Evolutionary conservation across 2,888 invertebrate species (phyloP).

Genomic region (Microctonus hyperodae): DNA sequence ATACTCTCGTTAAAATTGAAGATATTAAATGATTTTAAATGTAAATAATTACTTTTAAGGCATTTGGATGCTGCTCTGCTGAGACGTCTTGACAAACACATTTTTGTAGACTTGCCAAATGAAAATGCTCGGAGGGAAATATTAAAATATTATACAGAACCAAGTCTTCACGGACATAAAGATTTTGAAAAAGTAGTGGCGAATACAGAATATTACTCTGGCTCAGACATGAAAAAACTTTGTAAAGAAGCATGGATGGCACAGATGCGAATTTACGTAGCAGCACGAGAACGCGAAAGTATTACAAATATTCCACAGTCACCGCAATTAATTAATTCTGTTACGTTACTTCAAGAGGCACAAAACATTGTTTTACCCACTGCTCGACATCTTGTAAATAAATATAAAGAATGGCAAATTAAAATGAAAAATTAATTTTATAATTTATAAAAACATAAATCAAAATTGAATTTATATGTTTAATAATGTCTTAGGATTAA

Average conservation of each 20-base stretch:
- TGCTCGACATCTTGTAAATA: slow-evolving; percentile 66
- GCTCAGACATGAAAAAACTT: slow-evolving; percentile 85
- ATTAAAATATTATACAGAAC: slow-evolving; percentile 68
- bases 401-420: slow-evolving; percentile 72
- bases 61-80: slow-evolving; percentile 89
- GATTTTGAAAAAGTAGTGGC: slow-evolving; percentile 65
- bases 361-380: slow-evolving; percentile 69
- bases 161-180: slow-evolving; percentile 64
- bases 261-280: slow-evolving; percentile 68
- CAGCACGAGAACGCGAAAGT: slow-evolving; percentile 22
- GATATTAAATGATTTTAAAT: background rate
- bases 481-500: background rate
- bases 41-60: slow-evolving; percentile 65
- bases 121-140: slow-evolving; percentile 72
- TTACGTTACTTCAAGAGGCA: slow-evolving; percentile 62
- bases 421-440: slow-evolving; percentile 62
- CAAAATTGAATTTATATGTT: background rate
- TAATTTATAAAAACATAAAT: background rate
- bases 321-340: slow-evolving; percentile 26
- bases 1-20: background rate
- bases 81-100: slow-evolving; percentile 85
- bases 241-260: slow-evolving; percentile 91
- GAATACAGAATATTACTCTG: slow-evolving; percentile 80
- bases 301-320: slow-evolving; percentile 8
- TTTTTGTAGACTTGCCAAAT: slow-evolving; percentile 81